Evolutionary conservation across 2,888 invertebrate species (phyloP), one percentile per base, ranked within the genome.

Genomic region (Drosophila neotestacea): DNA sequence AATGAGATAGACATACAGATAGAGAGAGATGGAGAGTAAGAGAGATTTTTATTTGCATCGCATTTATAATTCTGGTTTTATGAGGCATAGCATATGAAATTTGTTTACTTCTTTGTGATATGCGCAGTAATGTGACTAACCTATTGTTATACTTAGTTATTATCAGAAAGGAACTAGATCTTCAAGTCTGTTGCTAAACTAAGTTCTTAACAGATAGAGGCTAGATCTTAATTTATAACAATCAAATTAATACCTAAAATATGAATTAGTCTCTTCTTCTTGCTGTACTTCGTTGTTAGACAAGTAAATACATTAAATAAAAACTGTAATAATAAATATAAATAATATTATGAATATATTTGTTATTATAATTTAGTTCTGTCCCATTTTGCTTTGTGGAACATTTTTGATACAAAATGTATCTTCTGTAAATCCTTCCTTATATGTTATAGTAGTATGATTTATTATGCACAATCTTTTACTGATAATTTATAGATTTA

Each of bases 41-140:
- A 9, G 34, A 4, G 44, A 44, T 27, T 54, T 62, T 42, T 41
- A 63, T 63, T 39, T 56, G 56, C 54, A 56, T 55, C 42, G 28
- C n/a, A 36, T 58, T 58, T 60, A 51, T 46, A 30, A 52, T 50
- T 50, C 65, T 32, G 32, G 32, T 39, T 65, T 65, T 44, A 65
- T 65, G 65, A 65, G 59, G 13, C 60, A 60, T 51, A 11, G 11
- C 59, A 42, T 52, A 52, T 65, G 46, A 52, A 48, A 56, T 30
- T 41, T 41, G 22, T 41, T 47, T 39, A 56, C 55, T 48, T 42
- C 36, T 7, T 16, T 38, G 16, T 58, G 46, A 36, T 56, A 56
- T 56, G 55, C 55, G 55, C 55, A 56, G 36, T 58, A 47, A 11
- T 38, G 7, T 47, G 41, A 41, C 5, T 54, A 16, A 7, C 16